Base-by-base conservation (phyloP, 2,113 vertebrate genomes). In the Tetrao urogallus region DNA sequence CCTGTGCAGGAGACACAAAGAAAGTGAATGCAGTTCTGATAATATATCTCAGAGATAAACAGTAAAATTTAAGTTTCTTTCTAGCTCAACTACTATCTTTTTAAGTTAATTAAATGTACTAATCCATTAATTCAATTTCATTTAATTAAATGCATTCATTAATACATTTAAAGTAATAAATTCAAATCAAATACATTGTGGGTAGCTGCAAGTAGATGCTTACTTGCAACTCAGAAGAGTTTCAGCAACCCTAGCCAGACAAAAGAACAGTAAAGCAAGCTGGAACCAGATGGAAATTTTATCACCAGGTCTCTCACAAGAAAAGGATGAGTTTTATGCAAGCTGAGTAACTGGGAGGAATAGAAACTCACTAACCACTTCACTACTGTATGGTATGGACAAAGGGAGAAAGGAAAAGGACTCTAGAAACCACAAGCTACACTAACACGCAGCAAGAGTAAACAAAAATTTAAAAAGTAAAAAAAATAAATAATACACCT, bases 41-140 rank as follows among this genome's bases (percentile, higher is more conserved):
- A 54, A n/a, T 17, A 4, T 6, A 24, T 30, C n/a, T 67, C 34
- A 42, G 45, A 71, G 34, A 64, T 58, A 72, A 64, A 17, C 3
- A 57, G 38, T 71, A 63, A 9, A 54, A 10, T 38, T 75, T 50
- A 57, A 63, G 19, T 66, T 75, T 58, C 19, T 71, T 32, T 79
- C 67, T 48, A 42, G 5, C 10, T 78, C 0, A 0, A 66, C 20
- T 7, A 67, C 47, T 43, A 54, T 4, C 5, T 50, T 6, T 64
- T 69, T 69, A 56, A 45, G 43, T 45, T 40, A 11, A 63, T 40
- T 25, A 63, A 28, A 63, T 7, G 34, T 63, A 27, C 10, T 38
- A 38, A 63, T 63, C 24, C 22, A 27, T 63, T 63, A 63, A 25
- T 38, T 63, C 34, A 38, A 63, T 63, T 11, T 36, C 10, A 27